These are phyloP conservation scores for Phortica variegata DNA, from an alignment of 1,140 invertebrate genomes.

Conservation along the genomic window DNA sequence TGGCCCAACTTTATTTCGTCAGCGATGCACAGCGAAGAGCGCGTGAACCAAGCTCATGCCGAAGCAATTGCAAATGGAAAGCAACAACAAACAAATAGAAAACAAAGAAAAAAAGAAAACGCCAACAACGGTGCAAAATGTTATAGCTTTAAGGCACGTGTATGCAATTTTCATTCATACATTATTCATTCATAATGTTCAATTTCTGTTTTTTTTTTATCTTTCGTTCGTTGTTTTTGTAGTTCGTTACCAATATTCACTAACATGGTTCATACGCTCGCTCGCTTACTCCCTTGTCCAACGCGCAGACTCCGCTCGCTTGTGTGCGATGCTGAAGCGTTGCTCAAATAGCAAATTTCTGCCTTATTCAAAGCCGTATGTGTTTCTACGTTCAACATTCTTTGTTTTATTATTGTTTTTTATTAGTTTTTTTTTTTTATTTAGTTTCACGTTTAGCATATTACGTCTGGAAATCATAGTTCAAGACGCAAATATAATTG, in stretches of 20 bases:
- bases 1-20: too few species aligned
- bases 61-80: slow-evolving; percentile 1
- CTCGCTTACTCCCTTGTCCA: too few species aligned
- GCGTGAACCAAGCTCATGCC: slow-evolving; percentile 11
- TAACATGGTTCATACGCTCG: too few species aligned
- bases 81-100: slow-evolving; percentile 1
- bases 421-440: slow-evolving; percentile 25
- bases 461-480: slow-evolving; percentile 16
- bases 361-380: slow-evolving; percentile 26
- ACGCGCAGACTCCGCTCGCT: background rate
- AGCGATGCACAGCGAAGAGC: too few species aligned
- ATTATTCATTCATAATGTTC: slow-evolving; percentile 55
- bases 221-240: slow-evolving; percentile 1
- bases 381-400: slow-evolving; percentile 21
- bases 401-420: background rate
- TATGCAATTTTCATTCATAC: slow-evolving; percentile 56
- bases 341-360: slow-evolving; percentile 3
- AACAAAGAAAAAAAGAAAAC: slow-evolving; percentile 1
- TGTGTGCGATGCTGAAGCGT: slow-evolving; percentile 14
- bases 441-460: slow-evolving; percentile 8
- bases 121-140: slow-evolving; percentile 41
- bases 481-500: slow-evolving; percentile 40
- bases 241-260: too few species aligned
- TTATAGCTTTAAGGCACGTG: slow-evolving; percentile 51
- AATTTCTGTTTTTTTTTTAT: slow-evolving; percentile 18